Conservation (phyloP, 2,888 invertebrate genomes). For the Agrochola lychnidis region DNA sequence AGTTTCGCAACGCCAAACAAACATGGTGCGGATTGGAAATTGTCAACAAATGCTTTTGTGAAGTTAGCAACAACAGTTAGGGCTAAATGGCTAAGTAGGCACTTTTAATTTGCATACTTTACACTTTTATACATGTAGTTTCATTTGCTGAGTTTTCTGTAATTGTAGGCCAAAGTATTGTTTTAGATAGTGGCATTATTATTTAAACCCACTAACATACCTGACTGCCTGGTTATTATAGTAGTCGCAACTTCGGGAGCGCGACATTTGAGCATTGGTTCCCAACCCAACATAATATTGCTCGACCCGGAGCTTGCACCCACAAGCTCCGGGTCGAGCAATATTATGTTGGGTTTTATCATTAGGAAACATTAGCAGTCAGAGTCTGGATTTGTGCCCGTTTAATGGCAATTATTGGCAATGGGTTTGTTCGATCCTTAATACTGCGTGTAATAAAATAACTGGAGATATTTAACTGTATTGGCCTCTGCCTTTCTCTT, state of each 20-base stretch:
- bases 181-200: conserved; percentile 1
- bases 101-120: conserved; percentile 24
- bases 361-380: too few relatives aligned
- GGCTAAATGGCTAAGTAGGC: conserved; percentile 11
- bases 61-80: conserved; percentile 42
- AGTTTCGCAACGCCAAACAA: conserved; percentile 62
- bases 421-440: not conserved
- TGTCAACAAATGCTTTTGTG: conserved; percentile 61
- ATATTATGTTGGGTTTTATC: not conserved
- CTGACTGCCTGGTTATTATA: not conserved
- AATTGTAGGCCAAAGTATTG: conserved; percentile 1
- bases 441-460: not conserved
- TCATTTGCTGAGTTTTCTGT: conserved; percentile 8
- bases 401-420: not conserved
- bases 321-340: not conserved
- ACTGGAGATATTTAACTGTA: not conserved
- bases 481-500: too few relatives aligned
- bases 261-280: not conserved
- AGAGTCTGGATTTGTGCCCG: not conserved
- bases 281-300: too few relatives aligned
- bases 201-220: not conserved
- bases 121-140: conserved; percentile 1
- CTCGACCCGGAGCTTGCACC: too few relatives aligned
- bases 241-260: not conserved
- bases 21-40: conserved; percentile 47